Base-by-base conservation (phyloP, 2,888 invertebrate species). In the Melipona beecheii region DNA sequence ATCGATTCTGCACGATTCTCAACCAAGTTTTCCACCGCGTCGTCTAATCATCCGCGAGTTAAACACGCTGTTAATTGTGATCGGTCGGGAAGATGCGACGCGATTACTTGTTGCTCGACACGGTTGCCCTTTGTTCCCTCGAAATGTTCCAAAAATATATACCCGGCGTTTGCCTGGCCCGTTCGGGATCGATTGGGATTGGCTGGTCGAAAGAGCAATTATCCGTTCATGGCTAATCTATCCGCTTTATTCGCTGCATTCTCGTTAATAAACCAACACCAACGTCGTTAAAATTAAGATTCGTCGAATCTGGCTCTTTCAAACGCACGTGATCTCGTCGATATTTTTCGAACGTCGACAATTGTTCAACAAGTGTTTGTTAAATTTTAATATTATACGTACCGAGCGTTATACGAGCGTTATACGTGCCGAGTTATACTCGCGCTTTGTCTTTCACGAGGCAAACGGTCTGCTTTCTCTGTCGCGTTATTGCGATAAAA, bases 31-130 rank as follows among this genome's bases (percentile, higher is more conserved):
- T 17, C 31, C 13, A 1, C 17, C 24, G 3, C 27, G 60, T 4
- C 5, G 19, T 17, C 60, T 62, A 62, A 27, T 27, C 19, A 27
- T 27, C 19, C 27, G 17, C 31, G 31, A 15, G 50, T 43, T 27
- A 27, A 13, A 21, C 15, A 21, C 15, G 19, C 31, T 31, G 31
- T 31, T 31, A 31, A 31, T 31, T 21, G 60, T 64, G 76, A 81
- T 83, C 76, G 78, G 49, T 43, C 27, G 64, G 71, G 58, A 49
- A 56, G 66, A 49, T 68, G 21, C 56, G 71, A 72, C 21, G 58
- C 78, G 77, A 79, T 84, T 72, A 84, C 84, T 84, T 84, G 84
- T 84, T 84, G 84, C 84, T 83, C 50, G 78, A 75, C 62, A 64
- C 75, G 27, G 24, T 24, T 52, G 11, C 21, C 68, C 65, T 83